A percentile compares a stretch with the other conserved stretches of the same genome.
Evolutionary conservation across 1,140 invertebrate species (phyloP).

Genomic region (Brachionus rotundiformis): DNA sequence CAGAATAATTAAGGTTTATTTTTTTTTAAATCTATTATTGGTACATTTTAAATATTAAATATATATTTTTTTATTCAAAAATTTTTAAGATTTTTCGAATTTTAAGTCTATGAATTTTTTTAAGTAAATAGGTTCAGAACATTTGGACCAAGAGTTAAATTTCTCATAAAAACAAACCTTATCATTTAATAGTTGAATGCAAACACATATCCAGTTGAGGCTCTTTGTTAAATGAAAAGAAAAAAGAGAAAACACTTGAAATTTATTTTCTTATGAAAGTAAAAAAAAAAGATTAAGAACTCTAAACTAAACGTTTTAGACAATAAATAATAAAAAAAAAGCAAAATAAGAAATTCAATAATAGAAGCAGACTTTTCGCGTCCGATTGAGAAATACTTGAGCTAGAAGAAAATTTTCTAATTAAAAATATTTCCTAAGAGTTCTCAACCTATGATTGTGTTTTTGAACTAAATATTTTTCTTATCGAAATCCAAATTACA

Average conservation of each 20-base stretch:
- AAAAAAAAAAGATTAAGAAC: not conserved
- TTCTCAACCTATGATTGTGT: constrained; percentile 1
- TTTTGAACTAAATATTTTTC: not conserved
- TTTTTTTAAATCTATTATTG: no score
- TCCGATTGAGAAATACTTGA: constrained; percentile 33
- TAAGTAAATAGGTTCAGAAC: not conserved
- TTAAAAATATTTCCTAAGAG: not conserved
- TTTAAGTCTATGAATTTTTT: no score
- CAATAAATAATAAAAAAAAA: not conserved
- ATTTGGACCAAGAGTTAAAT: not conserved
- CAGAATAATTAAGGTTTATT: no score
- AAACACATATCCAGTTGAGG: constrained; percentile 4
- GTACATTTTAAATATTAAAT: no score
- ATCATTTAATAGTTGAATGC: not conserved
- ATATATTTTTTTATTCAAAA: no score
- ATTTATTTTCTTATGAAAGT: constrained; percentile 16
- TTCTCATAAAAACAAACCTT: not conserved
- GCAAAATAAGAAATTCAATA: not conserved
- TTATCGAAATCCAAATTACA: not conserved
- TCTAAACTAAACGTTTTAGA: not conserved
- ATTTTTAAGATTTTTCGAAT: no score
- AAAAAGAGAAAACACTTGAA: constrained; percentile 35
- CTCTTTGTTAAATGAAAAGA: not conserved
- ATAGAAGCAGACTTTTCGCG: constrained; percentile 37
- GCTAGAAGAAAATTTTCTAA: not conserved